A percentile compares a stretch with the other conserved stretches of the same genome.
Conservation (phyloP, 2,888 invertebrate genomes). For the Selenia dentaria region DNA sequence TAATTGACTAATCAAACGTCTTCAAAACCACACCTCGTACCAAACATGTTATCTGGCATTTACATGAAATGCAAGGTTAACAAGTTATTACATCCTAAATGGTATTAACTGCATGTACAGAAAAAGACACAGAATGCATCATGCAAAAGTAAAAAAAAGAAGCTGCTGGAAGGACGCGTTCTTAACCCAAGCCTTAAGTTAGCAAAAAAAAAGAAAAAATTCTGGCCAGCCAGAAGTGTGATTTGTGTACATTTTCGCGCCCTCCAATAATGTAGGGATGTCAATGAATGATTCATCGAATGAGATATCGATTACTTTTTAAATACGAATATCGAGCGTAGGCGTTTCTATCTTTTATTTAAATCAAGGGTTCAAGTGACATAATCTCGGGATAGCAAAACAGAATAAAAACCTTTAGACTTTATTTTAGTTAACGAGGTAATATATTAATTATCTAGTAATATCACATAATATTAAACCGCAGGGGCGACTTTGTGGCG, state of each 20-base stretch:
- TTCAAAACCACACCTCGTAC: too few species aligned
- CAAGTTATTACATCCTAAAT: constrained; percentile 50
- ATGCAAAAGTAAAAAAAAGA: constrained; percentile 41
- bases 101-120: constrained; percentile 53
- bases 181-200: constrained; percentile 46
- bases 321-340: constrained; percentile 39
- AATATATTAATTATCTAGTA: too few species aligned
- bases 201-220: constrained; percentile 50
- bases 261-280: constrained; percentile 60
- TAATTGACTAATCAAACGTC: too few species aligned
- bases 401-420: too few species aligned
- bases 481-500: too few species aligned
- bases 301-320: constrained; percentile 61
- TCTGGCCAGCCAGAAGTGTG: constrained; percentile 65
- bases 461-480: too few species aligned
- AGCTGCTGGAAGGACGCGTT: constrained; percentile 63
- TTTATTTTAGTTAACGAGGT: too few species aligned
- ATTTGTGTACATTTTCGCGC: constrained; percentile 78
- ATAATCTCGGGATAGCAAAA: not conserved
- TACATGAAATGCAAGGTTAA: too few species aligned
- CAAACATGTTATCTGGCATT: too few species aligned
- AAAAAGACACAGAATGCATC: constrained; percentile 43
- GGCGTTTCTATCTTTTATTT: constrained; percentile 31
- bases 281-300: constrained; percentile 63
- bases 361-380: constrained; percentile 4